These are phyloP conservation scores for Macaca nemestrina DNA, from an alignment of 2,113 vertebrate species.

Conservation along the genomic window DNA sequence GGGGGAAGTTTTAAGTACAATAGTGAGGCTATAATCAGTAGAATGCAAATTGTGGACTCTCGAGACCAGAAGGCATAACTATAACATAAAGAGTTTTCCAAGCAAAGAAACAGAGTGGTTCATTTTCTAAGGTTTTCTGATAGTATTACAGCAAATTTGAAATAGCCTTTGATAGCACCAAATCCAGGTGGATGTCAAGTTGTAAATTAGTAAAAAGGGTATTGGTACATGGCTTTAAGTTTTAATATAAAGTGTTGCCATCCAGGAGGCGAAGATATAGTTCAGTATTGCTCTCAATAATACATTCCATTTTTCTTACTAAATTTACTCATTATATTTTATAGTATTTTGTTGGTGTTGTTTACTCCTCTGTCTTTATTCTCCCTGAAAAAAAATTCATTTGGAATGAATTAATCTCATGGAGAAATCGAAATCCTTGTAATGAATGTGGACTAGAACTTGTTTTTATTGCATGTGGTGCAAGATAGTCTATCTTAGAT, in stretches of 20 bases:
- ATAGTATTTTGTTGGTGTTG: not conserved
- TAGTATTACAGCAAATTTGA: not conserved
- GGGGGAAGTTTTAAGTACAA: not conserved
- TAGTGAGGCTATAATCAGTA: not conserved
- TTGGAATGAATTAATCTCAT: not conserved
- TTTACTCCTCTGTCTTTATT: not conserved
- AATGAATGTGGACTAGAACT: not conserved
- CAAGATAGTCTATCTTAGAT: not conserved
- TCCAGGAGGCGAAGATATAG: not conserved
- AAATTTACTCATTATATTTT: not conserved
- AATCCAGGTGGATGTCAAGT: not conserved
- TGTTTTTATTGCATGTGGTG: not conserved
- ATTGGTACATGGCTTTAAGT: not conserved
- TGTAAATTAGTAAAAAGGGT: slow-evolving; percentile 36
- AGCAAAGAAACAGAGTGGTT: not conserved
- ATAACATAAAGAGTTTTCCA: slow-evolving; percentile 10
- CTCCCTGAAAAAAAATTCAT: not conserved
- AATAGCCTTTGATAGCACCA: not conserved
- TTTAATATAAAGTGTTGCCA: not conserved
- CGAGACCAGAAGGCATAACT: not conserved
- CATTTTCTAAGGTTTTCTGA: not conserved
- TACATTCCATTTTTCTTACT: not conserved
- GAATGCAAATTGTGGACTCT: slow-evolving; percentile 14
- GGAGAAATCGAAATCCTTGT: not conserved
- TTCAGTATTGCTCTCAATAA: not conserved